Percentiles rank a stretch among this genome's conserved stretches.
Evolutionary conservation across 2,888 invertebrate genomes (phyloP).

Genomic region (Lathronympha strigana): DNA sequence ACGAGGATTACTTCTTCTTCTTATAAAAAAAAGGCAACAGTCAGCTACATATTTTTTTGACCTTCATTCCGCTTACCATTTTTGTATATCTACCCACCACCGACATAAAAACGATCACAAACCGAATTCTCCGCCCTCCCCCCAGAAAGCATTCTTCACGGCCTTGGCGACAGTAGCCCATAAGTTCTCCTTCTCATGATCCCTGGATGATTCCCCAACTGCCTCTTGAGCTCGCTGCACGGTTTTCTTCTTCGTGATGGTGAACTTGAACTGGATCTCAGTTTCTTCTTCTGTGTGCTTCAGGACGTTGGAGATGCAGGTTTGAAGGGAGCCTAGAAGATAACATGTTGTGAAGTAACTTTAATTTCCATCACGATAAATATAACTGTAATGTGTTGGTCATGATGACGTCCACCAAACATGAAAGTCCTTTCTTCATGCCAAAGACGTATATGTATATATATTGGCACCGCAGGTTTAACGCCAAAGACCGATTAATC

Average conservation of each 20-base stretch:
- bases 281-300: conserved; percentile 72
- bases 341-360: background rate
- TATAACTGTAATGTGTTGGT: too few relatives aligned
- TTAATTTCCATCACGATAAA: background rate
- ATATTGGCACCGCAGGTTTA: too few relatives aligned
- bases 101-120: conserved; percentile 53
- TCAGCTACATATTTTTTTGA: background rate
- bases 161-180: conserved; percentile 76
- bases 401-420: too few relatives aligned
- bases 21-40: too few relatives aligned
- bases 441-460: too few relatives aligned
- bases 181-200: conserved; percentile 70
- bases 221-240: conserved; percentile 60
- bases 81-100: background rate
- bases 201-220: conserved; percentile 50
- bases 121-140: conserved; percentile 57
- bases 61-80: background rate
- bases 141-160: conserved; percentile 77
- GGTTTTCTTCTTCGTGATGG: conserved; percentile 73
- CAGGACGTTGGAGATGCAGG: conserved; percentile 68
- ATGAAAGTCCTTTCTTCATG: too few relatives aligned
- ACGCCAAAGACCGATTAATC: too few relatives aligned
- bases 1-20: too few relatives aligned
- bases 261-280: conserved; percentile 79
- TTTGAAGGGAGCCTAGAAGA: conserved; percentile 65